Base-by-base conservation (phyloP, 1,140 invertebrate species). In the Lepidurus apus region DNA sequence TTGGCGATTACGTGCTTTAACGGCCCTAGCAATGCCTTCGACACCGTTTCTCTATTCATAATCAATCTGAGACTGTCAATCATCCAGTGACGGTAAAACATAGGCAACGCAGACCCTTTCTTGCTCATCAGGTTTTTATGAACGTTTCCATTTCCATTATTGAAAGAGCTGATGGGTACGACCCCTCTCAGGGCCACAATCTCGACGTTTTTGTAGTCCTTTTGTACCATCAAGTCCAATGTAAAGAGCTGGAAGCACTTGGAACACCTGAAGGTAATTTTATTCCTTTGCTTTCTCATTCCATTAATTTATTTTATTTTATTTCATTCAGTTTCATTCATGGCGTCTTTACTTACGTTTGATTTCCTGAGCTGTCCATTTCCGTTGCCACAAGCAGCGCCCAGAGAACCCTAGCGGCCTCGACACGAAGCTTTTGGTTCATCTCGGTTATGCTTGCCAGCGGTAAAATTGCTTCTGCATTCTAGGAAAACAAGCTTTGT, bases 231-330 rank as follows among this genome's bases (percentile, higher is more conserved):
- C 9, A 84, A 43, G 42, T 85, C 83, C 65, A 85, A 73, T 0
- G 81, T 81, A 34, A 86, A 76, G 24, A 85, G 75, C 78, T 85
- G 84, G 79, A 85, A 85, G 78, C 85, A 86, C 74, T 82, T 80
- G 10, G 76, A 74, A 78, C 84, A 85, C 73, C 83, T 84, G 81
- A 42, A 80, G 17, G 80, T 44, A 17, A 9, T 77, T 77, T 73
- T 21, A n/a, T 17, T 13, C 42, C n/a, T 74, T 42, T 1, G n/a
- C 6, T 13, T 4, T 65, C 17, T 65, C 53, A 65, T 65, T 65
- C 53, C 53, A 17, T 65, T 21, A n/a, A 65, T 65, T 65, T 65
- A 1, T 7, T 65, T 2, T 3, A 34, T 34, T 34, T 34, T 34
- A 34, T 34, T 34, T 34, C 34, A 34, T 34, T 34, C 34, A 1